These are phyloP conservation scores for Drosophila kepulauana DNA, from an alignment of 1,140 invertebrate species.

Conservation along the genomic window DNA sequence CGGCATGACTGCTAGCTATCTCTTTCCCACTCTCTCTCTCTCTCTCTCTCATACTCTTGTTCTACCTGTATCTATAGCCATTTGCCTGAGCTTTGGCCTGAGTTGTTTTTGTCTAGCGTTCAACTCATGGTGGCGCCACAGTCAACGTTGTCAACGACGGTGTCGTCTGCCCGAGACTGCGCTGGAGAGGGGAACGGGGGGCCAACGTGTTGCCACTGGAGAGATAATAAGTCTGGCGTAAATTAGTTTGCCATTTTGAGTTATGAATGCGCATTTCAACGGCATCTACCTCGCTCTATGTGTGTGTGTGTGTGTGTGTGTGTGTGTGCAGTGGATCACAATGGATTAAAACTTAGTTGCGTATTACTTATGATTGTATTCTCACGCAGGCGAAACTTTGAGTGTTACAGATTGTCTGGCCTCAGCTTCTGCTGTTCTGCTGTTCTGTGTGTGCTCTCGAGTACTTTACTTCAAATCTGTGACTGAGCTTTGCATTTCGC, in stretches of 20 bases:
- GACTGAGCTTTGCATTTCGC: conserved; percentile 20
- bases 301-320: conserved; percentile 1
- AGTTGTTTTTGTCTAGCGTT: conserved; percentile 48
- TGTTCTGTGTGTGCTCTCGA: not conserved
- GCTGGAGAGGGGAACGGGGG: not conserved
- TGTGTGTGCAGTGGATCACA: conserved; percentile 53
- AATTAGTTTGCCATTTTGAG: conserved; percentile 84
- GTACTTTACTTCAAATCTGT: conserved; percentile 20
- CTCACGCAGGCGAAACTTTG: conserved; percentile 29
- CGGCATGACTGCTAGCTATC: not conserved
- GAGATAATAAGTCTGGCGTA: conserved; percentile 81
- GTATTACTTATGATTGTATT: conserved; percentile 47
- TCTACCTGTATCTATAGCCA: not conserved
- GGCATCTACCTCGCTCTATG: conserved; percentile 1
- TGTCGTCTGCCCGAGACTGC: conserved; percentile 20
- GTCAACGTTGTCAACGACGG: conserved; percentile 33
- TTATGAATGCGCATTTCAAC: conserved; percentile 81
- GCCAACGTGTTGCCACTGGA: conserved; percentile 69
- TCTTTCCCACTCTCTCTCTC: too few relatives aligned
- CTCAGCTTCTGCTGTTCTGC: too few relatives aligned
- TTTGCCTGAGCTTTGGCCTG: conserved; percentile 11
- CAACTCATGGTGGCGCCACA: conserved; percentile 26
- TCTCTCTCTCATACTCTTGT: not conserved
- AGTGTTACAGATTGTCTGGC: conserved; percentile 22
- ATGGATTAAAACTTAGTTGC: conserved; percentile 60